Evolutionary conservation across 2,888 invertebrate species (phyloP), one percentile per base, ranked within the genome.

Genomic region (Euclidia mi): DNA sequence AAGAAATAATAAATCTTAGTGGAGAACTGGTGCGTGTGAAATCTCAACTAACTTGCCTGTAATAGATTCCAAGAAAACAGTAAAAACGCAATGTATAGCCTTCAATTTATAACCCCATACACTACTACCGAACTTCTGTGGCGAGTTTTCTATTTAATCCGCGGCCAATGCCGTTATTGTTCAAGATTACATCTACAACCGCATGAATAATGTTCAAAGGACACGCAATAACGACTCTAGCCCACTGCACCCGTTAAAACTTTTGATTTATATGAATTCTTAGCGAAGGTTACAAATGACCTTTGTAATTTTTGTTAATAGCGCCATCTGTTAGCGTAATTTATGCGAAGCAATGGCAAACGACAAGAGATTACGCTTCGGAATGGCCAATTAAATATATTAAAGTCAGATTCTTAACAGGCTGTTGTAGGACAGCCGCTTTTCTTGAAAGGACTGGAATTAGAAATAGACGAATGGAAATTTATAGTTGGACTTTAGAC

Each of bases 241-340:
- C 18, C 40, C 4, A 17, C 37, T 40, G 37, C 18, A 38, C 37
- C 15, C 7, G 18, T 38, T 17, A 18, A n/a, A 18, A 38, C 12
- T 40, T 40, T 40, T 40, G 20, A 40, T 37, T 46, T 37, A 46
- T 28, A 11, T n/a, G n/a, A 29, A 37, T 28, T 14, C 15, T 37
- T 46, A 7, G 25, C 11, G 25, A 45, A 35, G 11, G 14, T 14
- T 4, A 28, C n/a, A 46, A 46, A 37, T 46, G 25, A n/a, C 11
- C 12, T 9, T 57, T 47, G 43, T 64, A 61, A 65, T 70, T 69
- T 56, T 3, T 34, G 53, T 53, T 61, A 70, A 55, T 38, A 46
- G 58, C 52, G 47, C 61, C 71, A 69, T 58, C 58, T 65, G 69
- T 61, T 43, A 61, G 14, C 0, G 32, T 45, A 65, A 65, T 61